Percentiles rank a stretch among this genome's conserved stretches.
phyloP scores from a whole-genome alignment of 1,140 invertebrate genomes.

The Cecropterus lyciades region DNA sequence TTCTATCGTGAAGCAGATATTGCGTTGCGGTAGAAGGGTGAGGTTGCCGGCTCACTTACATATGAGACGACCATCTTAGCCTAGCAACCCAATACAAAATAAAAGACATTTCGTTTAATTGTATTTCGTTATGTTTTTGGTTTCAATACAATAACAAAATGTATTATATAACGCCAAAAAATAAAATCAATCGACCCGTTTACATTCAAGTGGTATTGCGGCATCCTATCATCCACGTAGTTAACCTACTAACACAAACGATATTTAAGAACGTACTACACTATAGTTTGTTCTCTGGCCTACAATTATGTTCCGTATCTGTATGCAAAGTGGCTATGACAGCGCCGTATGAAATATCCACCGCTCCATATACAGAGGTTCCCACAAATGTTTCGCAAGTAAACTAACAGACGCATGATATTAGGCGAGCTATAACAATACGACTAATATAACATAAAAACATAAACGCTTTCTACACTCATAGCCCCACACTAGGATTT shows the following conservation, averaged over 20 bases:
- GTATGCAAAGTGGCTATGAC: slow-evolving; percentile 31
- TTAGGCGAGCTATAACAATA: slow-evolving; percentile 3
- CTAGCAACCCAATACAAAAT: too few relatives aligned
- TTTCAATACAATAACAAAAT: too few relatives aligned
- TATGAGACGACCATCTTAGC: too few relatives aligned
- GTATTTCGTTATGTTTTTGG: too few relatives aligned
- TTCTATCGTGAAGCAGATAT: too few relatives aligned
- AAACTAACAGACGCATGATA: slow-evolving; percentile 17
- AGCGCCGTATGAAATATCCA: slow-evolving; percentile 40
- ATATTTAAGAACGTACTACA: neutral
- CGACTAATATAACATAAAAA: neutral
- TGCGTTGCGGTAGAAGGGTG: too few relatives aligned
- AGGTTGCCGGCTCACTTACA: too few relatives aligned
- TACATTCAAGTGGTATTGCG: neutral
- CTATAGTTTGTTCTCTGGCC: neutral
- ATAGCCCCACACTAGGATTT: too few relatives aligned
- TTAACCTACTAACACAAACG: neutral
- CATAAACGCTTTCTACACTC: too few relatives aligned
- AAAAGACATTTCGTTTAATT: too few relatives aligned
- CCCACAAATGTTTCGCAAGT: slow-evolving; percentile 58
- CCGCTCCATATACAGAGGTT: slow-evolving; percentile 49
- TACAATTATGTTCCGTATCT: slow-evolving; percentile 26
- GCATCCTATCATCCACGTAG: neutral
- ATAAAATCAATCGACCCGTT: neutral
- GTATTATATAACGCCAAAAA: too few relatives aligned